Conservation (phyloP, 2,888 invertebrate genomes). For the Spicauda simplicius region DNA sequence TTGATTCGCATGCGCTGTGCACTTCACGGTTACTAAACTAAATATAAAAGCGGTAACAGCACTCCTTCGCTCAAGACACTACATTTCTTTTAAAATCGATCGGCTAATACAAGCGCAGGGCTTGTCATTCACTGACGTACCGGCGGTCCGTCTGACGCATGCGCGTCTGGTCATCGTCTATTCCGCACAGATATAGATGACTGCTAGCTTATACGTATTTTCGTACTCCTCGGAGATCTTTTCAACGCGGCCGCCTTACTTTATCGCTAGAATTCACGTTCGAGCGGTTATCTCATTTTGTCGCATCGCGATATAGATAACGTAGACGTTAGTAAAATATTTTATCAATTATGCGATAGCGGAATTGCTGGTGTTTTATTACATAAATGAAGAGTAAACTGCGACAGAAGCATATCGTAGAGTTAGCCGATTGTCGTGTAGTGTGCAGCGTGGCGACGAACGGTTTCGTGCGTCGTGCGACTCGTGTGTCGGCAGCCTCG, state of each 20-base stretch:
- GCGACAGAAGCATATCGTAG: slow-evolving; percentile 64
- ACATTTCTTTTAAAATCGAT: slow-evolving; percentile 80
- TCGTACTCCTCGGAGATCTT: slow-evolving; percentile 67
- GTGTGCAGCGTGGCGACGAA: slow-evolving; percentile 59
- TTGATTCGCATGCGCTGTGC: slow-evolving; percentile 45
- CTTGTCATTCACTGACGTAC: slow-evolving; percentile 82
- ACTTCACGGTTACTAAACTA: slow-evolving; percentile 47
- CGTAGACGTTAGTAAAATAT: slow-evolving; percentile 68
- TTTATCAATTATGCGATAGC: slow-evolving; percentile 77
- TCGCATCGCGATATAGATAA: slow-evolving; percentile 79
- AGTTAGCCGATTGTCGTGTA: slow-evolving; percentile 51
- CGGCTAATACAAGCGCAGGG: slow-evolving; percentile 75
- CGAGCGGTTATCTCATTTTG: slow-evolving; percentile 75
- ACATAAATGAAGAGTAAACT: slow-evolving; percentile 76
- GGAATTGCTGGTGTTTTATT: slow-evolving; percentile 65
- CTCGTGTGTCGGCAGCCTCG: slow-evolving; percentile 33
- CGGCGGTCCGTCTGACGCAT: slow-evolving; percentile 73
- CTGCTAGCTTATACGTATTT: slow-evolving; percentile 68
- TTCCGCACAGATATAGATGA: slow-evolving; percentile 76
- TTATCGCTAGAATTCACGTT: slow-evolving; percentile 68
- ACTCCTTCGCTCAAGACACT: slow-evolving; percentile 51
- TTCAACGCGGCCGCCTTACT: slow-evolving; percentile 71
- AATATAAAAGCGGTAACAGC: slow-evolving; percentile 48
- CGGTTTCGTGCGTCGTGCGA: slow-evolving; percentile 39
- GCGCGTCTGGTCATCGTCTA: slow-evolving; percentile 82